These are phyloP conservation scores for Venturia canescens DNA, from an alignment of 1,140 invertebrate species.

Conservation along the genomic window DNA sequence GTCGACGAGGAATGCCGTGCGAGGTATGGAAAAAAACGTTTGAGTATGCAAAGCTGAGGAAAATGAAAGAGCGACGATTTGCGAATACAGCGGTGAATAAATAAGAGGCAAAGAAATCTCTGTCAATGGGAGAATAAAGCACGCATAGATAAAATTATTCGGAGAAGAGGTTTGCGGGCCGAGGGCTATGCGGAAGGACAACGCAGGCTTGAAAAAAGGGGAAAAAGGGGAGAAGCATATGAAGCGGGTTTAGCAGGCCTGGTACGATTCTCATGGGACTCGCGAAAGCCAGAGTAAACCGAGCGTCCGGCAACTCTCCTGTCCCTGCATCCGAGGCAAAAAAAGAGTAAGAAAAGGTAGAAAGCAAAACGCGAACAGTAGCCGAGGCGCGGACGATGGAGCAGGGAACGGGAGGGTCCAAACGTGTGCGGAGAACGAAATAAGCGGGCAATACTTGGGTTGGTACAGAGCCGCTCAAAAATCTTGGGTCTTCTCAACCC, in stretches of 20 bases:
- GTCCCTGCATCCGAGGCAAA: conserved; percentile 14
- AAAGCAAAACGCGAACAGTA: conserved; percentile 4
- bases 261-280: conserved; percentile 15
- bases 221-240: conserved; percentile 11
- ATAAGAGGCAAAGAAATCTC: conserved; percentile 26
- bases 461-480: too few relatives aligned
- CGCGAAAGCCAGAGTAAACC: conserved; percentile 26
- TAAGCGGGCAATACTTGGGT: conserved; percentile 57
- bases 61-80: not conserved
- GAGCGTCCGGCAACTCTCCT: conserved; percentile 31
- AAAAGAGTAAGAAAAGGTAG: not conserved
- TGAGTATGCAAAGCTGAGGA: not conserved
- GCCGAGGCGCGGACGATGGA: conserved; percentile 23
- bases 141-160: conserved; percentile 18
- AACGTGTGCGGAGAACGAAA: conserved; percentile 63
- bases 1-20: too few relatives aligned
- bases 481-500: too few relatives aligned
- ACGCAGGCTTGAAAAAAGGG: conserved; percentile 10
- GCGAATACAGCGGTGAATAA: not conserved
- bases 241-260: conserved; percentile 6
- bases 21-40: too few relatives aligned
- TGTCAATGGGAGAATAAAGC: conserved; percentile 17
- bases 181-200: conserved; percentile 21
- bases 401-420: conserved; percentile 46
- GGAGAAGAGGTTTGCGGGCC: conserved; percentile 6